Percentiles rank a stretch among this genome's conserved stretches.
phyloP scores from a whole-genome alignment of 2,888 invertebrate genomes.

The Chymomyza procnemis region DNA sequence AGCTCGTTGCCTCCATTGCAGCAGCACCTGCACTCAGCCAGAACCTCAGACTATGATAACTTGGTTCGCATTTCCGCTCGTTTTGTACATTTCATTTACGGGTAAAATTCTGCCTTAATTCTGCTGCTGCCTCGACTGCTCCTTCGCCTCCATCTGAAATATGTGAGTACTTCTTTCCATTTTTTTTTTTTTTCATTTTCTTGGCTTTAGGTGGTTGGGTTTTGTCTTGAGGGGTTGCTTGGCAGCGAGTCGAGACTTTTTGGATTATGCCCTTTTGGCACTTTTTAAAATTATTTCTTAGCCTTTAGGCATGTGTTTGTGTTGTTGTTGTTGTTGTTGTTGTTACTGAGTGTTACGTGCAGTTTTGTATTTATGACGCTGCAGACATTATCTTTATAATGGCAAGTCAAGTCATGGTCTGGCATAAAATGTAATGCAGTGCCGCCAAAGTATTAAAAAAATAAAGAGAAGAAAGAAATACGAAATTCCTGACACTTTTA shows the following conservation, averaged over 20 bases:
- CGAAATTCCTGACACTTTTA: neutral
- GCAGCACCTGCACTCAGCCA: conserved; percentile 2
- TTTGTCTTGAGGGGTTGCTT: conserved; percentile 1
- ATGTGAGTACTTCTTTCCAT: neutral
- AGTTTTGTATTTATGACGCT: conserved; percentile 42
- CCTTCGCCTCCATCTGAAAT: neutral
- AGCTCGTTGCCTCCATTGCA: conserved; percentile 40
- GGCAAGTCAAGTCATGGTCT: conserved; percentile 31
- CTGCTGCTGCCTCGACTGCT: neutral
- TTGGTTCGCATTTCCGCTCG: conserved; percentile 57
- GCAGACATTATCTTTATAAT: conserved; percentile 58
- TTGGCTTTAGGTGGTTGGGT: neutral
- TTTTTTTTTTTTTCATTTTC: neutral
- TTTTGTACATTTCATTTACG: conserved; percentile 44
- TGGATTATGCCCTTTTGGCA: conserved; percentile 68
- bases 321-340: neutral
- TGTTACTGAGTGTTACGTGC: conserved; percentile 4
- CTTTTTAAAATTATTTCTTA: conserved; percentile 64
- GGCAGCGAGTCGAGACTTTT: conserved; percentile 5
- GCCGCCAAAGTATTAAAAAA: conserved; percentile 3
- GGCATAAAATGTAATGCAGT: conserved; percentile 5
- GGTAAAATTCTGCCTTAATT: conserved; percentile 41
- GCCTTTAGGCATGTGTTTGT: conserved; percentile 30
- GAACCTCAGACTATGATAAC: conserved; percentile 14
- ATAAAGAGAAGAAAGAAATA: conserved; percentile 1